A percentile compares a stretch with the other conserved stretches of the same genome.
phyloP scores from a whole-genome alignment of 2,888 invertebrate genomes.

The Cactoblastis cactorum region DNA sequence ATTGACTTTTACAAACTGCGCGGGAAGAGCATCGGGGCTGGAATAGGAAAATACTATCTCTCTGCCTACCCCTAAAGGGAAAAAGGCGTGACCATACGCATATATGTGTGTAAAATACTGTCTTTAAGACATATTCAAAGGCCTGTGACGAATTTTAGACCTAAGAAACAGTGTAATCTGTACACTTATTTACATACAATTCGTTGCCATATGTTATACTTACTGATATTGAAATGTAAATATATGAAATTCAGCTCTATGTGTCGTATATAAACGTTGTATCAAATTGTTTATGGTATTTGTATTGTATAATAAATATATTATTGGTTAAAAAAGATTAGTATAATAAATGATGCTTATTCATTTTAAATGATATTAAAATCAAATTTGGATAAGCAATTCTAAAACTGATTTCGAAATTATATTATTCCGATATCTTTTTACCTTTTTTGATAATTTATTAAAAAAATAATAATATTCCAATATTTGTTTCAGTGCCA shows the following conservation, averaged over 20 bases:
- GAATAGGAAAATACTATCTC: no score
- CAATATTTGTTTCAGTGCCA: slow-evolving; percentile 41
- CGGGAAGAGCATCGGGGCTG: no score
- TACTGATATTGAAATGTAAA: not conserved
- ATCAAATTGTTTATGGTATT: slow-evolving; percentile 1
- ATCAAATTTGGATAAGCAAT: no score
- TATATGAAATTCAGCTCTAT: slow-evolving; percentile 2
- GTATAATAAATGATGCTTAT: no score
- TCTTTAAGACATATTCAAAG: not conserved
- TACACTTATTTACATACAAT: not conserved
- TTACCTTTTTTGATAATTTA: not conserved
- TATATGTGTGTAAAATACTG: no score
- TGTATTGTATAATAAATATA: not conserved
- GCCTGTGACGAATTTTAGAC: not conserved
- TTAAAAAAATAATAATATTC: not conserved
- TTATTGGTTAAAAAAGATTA: no score
- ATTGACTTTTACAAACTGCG: no score
- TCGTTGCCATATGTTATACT: slow-evolving; percentile 3
- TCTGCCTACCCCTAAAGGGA: no score
- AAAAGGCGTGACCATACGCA: no score
- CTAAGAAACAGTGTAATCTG: not conserved
- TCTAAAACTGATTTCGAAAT: no score
- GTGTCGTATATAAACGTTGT: slow-evolving; percentile 6
- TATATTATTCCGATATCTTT: no score
- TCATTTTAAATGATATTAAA: no score